Conservation (phyloP, 2,888 invertebrate genomes). For the Lasius fuliginosus region DNA sequence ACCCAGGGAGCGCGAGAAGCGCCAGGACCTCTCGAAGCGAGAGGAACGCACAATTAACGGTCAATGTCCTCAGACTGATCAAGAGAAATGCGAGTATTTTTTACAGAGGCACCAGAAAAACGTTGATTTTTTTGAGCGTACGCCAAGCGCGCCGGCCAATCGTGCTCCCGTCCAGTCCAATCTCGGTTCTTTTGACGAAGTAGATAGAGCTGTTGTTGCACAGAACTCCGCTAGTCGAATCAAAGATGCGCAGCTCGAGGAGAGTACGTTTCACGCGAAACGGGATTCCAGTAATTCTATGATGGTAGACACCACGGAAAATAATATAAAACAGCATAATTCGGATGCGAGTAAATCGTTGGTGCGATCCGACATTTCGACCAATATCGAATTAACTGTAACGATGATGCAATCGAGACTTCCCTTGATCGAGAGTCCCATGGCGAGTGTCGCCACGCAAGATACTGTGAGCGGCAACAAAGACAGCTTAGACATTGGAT, state of each 20-base stretch:
- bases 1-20: constrained; percentile 76
- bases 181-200: constrained; percentile 73
- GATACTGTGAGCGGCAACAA: constrained; percentile 79
- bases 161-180: constrained; percentile 57
- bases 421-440: constrained; percentile 42
- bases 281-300: constrained; percentile 22
- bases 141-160: constrained; percentile 35
- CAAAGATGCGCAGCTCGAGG: constrained; percentile 29
- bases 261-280: constrained; percentile 52
- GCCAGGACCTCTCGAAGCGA: constrained; percentile 68
- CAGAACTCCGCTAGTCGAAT: not conserved
- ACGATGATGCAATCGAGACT: constrained; percentile 38
- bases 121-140: constrained; percentile 75
- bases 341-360: not conserved
- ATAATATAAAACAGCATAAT: constrained; percentile 20
- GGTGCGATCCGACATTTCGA: constrained; percentile 21
- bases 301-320: not conserved
- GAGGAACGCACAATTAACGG: constrained; percentile 64
- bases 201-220: not conserved
- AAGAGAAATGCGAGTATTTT: constrained; percentile 81
- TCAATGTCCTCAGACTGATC: constrained; percentile 73
- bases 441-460: constrained; percentile 56
- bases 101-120: constrained; percentile 75
- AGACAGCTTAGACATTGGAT: constrained; percentile 81
- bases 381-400: constrained; percentile 16